A percentile compares a stretch with the other conserved stretches of the same genome.
Evolutionary conservation across 1,140 invertebrate genomes (phyloP).

Genomic region (Drosophila sturtevanti): DNA sequence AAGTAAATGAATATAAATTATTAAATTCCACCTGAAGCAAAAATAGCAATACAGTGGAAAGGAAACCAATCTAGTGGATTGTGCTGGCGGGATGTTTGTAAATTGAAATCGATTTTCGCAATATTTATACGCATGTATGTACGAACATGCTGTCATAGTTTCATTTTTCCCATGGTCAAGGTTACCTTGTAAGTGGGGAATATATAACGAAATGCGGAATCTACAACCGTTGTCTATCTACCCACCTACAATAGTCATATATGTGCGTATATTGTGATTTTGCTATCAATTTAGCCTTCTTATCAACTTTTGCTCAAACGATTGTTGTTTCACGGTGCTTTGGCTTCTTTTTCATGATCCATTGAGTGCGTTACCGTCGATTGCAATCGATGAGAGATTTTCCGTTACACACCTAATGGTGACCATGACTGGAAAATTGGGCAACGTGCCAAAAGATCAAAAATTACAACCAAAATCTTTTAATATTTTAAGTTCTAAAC

Average conservation of each 20-base stretch:
- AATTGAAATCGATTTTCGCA: background rate
- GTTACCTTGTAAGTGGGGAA: background rate
- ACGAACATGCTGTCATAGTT: background rate
- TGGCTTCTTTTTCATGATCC: conserved; percentile 8
- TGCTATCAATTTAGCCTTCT: conserved; percentile 5
- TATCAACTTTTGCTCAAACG: background rate
- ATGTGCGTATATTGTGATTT: conserved; percentile 1
- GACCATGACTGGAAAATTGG: conserved; percentile 24
- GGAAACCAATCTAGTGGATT: background rate
- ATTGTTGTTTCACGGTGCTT: conserved; percentile 45
- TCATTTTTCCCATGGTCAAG: background rate
- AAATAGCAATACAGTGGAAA: background rate
- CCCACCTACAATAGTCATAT: background rate
- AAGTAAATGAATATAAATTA: conserved; percentile 12
- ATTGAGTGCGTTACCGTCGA: conserved; percentile 14
- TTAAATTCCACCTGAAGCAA: background rate
- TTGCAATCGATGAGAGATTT: background rate
- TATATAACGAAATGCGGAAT: background rate
- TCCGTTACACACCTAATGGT: background rate
- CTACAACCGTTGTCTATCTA: background rate
- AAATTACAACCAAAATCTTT: background rate
- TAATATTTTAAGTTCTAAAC: background rate
- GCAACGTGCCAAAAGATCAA: conserved; percentile 18
- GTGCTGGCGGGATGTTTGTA: background rate
- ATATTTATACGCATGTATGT: too few relatives aligned